Conservation (phyloP, 2,888 invertebrate genomes). For the Chrysopilus asiliformis region DNA sequence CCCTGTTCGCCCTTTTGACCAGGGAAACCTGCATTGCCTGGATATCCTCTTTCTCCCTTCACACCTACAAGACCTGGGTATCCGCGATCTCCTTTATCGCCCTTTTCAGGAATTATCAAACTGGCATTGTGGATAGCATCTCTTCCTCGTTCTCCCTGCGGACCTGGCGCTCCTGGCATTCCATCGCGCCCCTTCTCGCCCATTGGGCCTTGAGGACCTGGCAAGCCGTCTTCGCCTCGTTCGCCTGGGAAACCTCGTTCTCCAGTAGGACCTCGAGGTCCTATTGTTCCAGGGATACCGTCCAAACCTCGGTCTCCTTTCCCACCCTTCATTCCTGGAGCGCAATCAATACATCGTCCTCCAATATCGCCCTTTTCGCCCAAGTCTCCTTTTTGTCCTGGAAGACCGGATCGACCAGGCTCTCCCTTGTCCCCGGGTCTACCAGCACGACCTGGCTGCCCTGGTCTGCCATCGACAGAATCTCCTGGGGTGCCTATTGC, state of each 20-base stretch:
- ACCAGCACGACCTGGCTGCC: constrained; percentile 55
- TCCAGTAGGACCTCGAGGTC: constrained; percentile 62
- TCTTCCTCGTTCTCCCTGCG: constrained; percentile 49
- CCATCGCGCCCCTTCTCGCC: constrained; percentile 38
- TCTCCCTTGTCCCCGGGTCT: constrained; percentile 52
- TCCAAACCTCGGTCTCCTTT: constrained; percentile 65
- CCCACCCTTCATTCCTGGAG: constrained; percentile 57
- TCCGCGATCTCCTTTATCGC: constrained; percentile 56
- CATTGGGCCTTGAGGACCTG: constrained; percentile 39
- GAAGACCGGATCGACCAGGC: constrained; percentile 52
- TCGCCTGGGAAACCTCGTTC: constrained; percentile 54
- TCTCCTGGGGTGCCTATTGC: constrained; percentile 67
- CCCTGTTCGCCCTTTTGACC: constrained; percentile 60
- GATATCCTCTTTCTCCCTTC: constrained; percentile 51
- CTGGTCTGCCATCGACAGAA: constrained; percentile 63
- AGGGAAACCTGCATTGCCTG: constrained; percentile 52
- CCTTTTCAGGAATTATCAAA: constrained; percentile 43
- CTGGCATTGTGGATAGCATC: constrained; percentile 43
- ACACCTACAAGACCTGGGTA: constrained; percentile 48
- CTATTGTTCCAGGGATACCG: constrained; percentile 52
- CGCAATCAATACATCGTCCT: constrained; percentile 64
- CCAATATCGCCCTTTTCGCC: constrained; percentile 71
- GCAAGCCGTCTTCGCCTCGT: constrained; percentile 53
- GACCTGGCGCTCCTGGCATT: constrained; percentile 45
- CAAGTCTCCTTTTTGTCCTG: constrained; percentile 45